phyloP scores from a whole-genome alignment of 2,797 vertebrate genomes.

The Lepilemur septentrionalis region DNA sequence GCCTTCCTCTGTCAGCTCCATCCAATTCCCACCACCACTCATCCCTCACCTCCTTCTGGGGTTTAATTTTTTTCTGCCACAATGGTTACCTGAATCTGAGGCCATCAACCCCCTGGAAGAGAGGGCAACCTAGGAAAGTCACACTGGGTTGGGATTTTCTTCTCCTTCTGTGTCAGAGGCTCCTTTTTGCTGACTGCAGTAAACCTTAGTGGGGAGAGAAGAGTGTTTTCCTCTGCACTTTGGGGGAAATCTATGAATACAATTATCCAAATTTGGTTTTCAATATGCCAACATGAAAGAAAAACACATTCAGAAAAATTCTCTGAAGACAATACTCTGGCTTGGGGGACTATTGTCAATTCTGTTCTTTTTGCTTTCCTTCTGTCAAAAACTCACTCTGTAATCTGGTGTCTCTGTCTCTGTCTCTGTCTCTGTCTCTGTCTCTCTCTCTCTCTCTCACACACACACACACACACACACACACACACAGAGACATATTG shows the following conservation, averaged over 20 bases:
- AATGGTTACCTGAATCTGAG: background rate
- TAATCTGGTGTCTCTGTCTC: background rate
- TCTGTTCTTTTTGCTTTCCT: background rate
- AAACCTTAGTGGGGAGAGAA: background rate
- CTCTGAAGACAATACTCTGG: background rate
- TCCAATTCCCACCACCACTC: too few species aligned
- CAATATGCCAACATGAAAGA: background rate
- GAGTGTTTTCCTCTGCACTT: background rate
- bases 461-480: background rate
- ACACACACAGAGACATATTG: background rate
- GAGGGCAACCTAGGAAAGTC: background rate
- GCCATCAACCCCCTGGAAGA: background rate
- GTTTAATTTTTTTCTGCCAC: background rate
- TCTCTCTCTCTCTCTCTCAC: background rate
- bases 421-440: background rate
- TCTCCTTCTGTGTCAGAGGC: background rate
- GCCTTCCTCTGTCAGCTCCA: background rate
- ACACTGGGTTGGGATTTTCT: background rate
- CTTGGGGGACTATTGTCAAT: background rate
- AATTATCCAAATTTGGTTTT: background rate
- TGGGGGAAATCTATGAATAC: background rate
- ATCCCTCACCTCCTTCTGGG: background rate
- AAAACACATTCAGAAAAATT: background rate
- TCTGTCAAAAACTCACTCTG: background rate
- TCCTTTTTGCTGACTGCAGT: background rate